Evolutionary conservation across 1,140 invertebrate species (phyloP), one percentile per base, ranked within the genome.

Genomic region (Subanguina moxae): DNA sequence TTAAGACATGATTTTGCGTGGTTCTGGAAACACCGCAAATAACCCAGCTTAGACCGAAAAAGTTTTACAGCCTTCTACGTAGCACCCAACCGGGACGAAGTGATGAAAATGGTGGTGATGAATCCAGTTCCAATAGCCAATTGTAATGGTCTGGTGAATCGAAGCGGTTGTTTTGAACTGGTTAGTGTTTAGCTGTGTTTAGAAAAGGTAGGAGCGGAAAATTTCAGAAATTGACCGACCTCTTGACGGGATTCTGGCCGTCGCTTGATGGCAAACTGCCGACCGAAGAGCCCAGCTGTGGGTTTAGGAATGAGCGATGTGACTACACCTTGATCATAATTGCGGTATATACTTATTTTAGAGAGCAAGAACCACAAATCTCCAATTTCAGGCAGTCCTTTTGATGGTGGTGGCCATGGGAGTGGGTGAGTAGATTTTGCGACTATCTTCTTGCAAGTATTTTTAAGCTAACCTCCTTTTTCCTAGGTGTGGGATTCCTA

Each of bases 201-300:
- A 45, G 15, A 45, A 61, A 23, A 61, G 64, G 28, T 48, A 65
- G n/a, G n/a, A 45, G 48, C 23, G 23, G n/a, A 30, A 66, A 7
- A 13, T 28, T 73, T 23, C 25, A 76, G 72, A 71, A 67, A 56
- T 61, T 81, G 3, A 74, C 70, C 21, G 80, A 81, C 56, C 42
- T 81, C 11, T 68, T 75, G 13, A 82, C 78, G 23, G 79, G 79
- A 30, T 81, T 82, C 59, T 81, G 79, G 79, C 79, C 80, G 23
- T 78, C 75, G 0, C 13, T 68, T 1, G 78, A 80, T 62, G 78
- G 78, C 43, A 48, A 62, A 19, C 32, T 80, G 57, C 78, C 77
- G n/a, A 28, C 65, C 9, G 75, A 78, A 30, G 76, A 71, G 52
- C 75, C 75, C 17, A 43, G 58, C 13, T 81, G 79, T 64, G 79